Percentiles rank a stretch among this genome's conserved stretches.
Evolutionary conservation across 2,113 vertebrate genomes (phyloP).

Genomic region (Actenoides lindsayi): DNA sequence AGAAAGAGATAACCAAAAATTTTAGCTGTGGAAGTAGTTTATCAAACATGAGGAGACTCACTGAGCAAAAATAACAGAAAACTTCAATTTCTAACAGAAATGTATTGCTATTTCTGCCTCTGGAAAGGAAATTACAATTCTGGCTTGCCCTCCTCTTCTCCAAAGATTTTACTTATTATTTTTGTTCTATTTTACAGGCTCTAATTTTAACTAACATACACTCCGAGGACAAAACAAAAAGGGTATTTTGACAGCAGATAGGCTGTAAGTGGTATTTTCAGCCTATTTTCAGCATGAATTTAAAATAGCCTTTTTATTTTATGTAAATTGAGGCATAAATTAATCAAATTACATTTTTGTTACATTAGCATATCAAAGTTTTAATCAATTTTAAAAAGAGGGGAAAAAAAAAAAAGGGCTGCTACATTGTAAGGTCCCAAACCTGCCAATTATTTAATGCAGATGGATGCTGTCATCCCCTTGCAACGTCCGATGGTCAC

Average conservation of each 20-base stretch:
- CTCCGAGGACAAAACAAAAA: background rate
- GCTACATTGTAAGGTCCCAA: background rate
- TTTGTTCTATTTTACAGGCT: background rate
- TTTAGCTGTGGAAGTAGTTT: background rate
- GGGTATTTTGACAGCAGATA: background rate
- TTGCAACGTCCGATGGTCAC: background rate
- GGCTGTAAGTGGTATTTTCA: background rate
- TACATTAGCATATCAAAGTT: background rate
- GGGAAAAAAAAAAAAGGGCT: background rate
- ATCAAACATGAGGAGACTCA: background rate
- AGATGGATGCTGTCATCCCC: background rate
- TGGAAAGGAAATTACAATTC: background rate
- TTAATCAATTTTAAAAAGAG: background rate
- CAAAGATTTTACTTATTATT: background rate
- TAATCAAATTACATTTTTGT: background rate
- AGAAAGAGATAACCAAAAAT: background rate
- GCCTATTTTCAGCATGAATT: slow-evolving; percentile 14
- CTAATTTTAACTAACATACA: background rate
- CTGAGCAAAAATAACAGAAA: background rate
- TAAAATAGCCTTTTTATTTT: slow-evolving; percentile 12
- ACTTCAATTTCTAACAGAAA: background rate
- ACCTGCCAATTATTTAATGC: background rate
- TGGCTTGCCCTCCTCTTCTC: background rate
- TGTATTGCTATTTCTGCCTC: background rate
- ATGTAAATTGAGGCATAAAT: background rate